Percentiles rank a stretch among this genome's conserved stretches.
Conservation (phyloP, 2,113 vertebrate genomes). For the Butastur rufipennis region DNA sequence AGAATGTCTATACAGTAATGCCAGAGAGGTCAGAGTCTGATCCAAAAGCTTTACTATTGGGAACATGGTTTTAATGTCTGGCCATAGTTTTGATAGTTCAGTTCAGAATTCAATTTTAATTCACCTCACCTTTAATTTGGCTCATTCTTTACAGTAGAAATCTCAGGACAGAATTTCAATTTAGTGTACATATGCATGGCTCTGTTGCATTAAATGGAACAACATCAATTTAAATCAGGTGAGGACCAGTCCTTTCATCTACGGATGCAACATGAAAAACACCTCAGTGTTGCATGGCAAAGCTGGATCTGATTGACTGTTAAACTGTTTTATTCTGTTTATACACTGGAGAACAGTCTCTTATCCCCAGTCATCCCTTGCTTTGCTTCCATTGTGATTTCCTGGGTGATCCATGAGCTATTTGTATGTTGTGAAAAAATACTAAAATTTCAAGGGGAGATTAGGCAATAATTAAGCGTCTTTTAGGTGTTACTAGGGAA, state of each 20-base stretch:
- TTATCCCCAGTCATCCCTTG: neutral
- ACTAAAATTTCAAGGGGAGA: neutral
- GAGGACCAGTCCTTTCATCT: neutral
- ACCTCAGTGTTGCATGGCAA: neutral
- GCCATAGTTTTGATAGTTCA: neutral
- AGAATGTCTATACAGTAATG: neutral
- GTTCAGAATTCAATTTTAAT: neutral
- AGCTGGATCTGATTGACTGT: neutral
- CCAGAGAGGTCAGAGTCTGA: neutral
- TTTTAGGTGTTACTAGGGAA: neutral
- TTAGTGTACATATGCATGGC: neutral
- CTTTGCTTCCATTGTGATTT: neutral
- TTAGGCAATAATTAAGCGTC: neutral
- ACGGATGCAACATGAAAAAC: neutral
- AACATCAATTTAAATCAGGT: neutral
- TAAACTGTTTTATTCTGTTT: neutral
- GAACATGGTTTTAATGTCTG: neutral
- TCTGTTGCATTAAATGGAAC: neutral
- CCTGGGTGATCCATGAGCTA: neutral
- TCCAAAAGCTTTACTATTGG: neutral
- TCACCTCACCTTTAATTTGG: neutral
- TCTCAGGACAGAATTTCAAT: neutral
- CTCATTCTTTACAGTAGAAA: neutral
- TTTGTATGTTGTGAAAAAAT: neutral
- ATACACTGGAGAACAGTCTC: neutral